phyloP scores from a whole-genome alignment of 2,888 invertebrate genomes.

The Hyposoter didymator region DNA sequence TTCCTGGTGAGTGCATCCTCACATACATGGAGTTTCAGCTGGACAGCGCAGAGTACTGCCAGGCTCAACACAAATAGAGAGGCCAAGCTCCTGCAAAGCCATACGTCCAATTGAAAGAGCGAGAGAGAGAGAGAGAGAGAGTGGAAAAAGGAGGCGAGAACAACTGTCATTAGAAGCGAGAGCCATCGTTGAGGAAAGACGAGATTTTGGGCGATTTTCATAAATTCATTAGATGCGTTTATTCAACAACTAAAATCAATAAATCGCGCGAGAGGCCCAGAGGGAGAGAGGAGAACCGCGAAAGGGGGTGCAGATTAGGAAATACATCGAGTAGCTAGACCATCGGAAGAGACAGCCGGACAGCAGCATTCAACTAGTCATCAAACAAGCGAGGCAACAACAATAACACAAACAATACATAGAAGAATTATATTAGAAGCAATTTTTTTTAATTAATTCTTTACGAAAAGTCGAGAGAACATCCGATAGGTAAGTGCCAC shows the following conservation, averaged over 20 bases:
- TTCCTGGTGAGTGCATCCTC: constrained; percentile 94
- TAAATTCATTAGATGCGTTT: constrained; percentile 32
- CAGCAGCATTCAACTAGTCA: constrained; percentile 58
- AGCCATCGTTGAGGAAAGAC: not conserved
- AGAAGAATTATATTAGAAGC: constrained; percentile 79
- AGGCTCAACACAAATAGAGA: constrained; percentile 98
- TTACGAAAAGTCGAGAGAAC: constrained; percentile 74
- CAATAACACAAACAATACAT: constrained; percentile 40
- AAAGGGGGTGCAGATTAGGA: constrained; percentile 58
- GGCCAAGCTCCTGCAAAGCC: constrained; percentile 73
- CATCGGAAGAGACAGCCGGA: constrained; percentile 73
- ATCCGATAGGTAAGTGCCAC: constrained; percentile 79
- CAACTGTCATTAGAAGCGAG: constrained; percentile 18
- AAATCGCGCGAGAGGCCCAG: constrained; percentile 5
- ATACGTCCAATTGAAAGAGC: constrained; percentile 60
- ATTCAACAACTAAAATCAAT: constrained; percentile 34
- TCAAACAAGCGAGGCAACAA: constrained; percentile 42
- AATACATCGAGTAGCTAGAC: constrained; percentile 70
- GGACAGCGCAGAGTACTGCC: constrained; percentile 99
- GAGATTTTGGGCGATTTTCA: not conserved
- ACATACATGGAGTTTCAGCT: constrained; percentile 99
- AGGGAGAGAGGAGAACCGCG: constrained; percentile 58
- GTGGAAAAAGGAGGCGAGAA: constrained; percentile 36
- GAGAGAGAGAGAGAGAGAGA: constrained; percentile 56
- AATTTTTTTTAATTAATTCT: constrained; percentile 74